Base-by-base conservation (phyloP, 2,888 invertebrate species). In the Chrysolina haemoptera region DNA sequence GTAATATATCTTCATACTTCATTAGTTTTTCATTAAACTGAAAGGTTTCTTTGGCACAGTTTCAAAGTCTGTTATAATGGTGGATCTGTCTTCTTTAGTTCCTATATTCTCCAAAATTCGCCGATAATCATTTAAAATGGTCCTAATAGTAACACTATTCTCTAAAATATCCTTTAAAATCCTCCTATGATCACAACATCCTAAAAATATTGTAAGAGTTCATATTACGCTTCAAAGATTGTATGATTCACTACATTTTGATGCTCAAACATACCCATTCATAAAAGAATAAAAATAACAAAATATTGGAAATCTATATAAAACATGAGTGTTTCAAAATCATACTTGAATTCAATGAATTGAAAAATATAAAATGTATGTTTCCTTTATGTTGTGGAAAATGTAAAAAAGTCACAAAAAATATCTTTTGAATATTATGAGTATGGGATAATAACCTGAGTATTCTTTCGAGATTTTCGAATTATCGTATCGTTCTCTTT, bases 61-160 rank as follows among this genome's bases (percentile, higher is more conserved):
- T 65, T 65, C 65, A 48, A 65, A 65, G 65, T 65, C 46, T 65
- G 65, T 65, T 65, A 65, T 65, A 43, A 65, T 65, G 65, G 48
- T 22, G 65, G 46, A 14, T 48, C 46, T 65, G 20, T 14, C 65
- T 63, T 41, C 63, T 65, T 65, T 46, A 48, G 48, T 65, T 65
- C 65, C 46, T 65, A 65, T 65, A 48, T 65, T 65, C 43, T 65
- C 65, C 46, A 65, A 48, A 65, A 65, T 65, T 48, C 48, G 48
- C 27, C 65, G 64, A 64, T 64, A 46, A 22, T 65, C 65, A 48
- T 65, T 65, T 43, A 65, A 65, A 65, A 65, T 65, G 46, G 65
- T 65, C 65, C 65, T 65, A 48, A 65, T 20, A 65, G 65, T 48
- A 65, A 65, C 65, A 65, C 46, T 65, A 48, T 65, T 48, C 48